These are phyloP conservation scores for Venustaconcha ellipsiformis DNA, from an alignment of 1,140 invertebrate genomes.

Conservation along the genomic window DNA sequence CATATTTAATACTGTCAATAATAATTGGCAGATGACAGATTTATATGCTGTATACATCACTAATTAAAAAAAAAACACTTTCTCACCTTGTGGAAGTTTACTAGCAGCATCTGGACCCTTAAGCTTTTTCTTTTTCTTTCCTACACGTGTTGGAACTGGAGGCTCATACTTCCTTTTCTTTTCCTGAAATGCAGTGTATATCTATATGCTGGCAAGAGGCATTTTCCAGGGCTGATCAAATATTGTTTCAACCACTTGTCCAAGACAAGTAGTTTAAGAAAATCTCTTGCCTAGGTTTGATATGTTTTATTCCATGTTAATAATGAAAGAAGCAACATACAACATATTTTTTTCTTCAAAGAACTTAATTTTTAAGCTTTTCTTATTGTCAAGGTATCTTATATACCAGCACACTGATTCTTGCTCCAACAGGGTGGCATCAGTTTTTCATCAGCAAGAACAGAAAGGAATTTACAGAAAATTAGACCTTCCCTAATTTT, in stretches of 20 bases:
- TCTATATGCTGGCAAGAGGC: background rate
- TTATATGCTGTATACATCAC: background rate
- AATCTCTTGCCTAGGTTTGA: background rate
- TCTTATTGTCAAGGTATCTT: too few species aligned
- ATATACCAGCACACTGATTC: too few species aligned
- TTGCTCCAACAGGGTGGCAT: too few species aligned
- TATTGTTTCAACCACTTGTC: background rate
- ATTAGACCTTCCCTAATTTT: too few species aligned
- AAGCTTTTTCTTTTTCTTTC: constrained; percentile 96
- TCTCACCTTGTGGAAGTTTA: constrained; percentile 89
- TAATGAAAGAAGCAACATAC: background rate
- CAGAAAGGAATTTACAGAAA: too few species aligned
- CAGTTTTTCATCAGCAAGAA: too few species aligned
- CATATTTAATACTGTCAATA: too few species aligned
- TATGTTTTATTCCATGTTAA: background rate
- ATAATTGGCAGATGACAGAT: too few species aligned
- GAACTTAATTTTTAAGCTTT: too few species aligned
- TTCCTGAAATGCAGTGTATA: constrained; percentile 70
- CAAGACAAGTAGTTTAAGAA: too few species aligned
- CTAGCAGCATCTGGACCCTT: constrained; percentile 98
- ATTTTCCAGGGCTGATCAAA: background rate
- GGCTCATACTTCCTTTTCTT: constrained; percentile 99
- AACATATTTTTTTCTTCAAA: too few species aligned
- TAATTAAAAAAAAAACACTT: background rate
- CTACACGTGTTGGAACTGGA: constrained; percentile 96